phyloP scores from a whole-genome alignment of 2,113 vertebrate species.

The Paramormyrops kingsleyae region DNA sequence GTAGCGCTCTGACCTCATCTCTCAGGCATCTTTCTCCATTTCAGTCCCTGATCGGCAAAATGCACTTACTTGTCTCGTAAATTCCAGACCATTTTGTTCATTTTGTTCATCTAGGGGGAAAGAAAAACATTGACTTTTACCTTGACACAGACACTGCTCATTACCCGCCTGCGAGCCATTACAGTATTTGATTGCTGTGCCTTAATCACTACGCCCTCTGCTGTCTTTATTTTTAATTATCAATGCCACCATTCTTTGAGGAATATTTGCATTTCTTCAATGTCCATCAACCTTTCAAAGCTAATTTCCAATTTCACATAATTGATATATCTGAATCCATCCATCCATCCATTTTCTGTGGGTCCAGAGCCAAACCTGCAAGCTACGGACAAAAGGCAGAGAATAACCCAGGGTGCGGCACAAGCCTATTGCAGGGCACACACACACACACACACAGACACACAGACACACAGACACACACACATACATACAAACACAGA shows the following conservation, averaged over 20 bases:
- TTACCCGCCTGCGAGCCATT: neutral
- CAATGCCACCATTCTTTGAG: neutral
- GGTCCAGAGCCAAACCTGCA: neutral
- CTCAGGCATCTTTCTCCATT: neutral
- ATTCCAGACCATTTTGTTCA: constrained; percentile 79
- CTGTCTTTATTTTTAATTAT: neutral
- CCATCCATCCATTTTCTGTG: neutral
- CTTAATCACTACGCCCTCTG: neutral
- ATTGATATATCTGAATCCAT: neutral
- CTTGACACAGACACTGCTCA: neutral
- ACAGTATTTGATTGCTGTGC: neutral
- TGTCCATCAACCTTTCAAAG: neutral
- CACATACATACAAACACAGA: neutral
- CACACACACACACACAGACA: neutral
- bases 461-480: neutral
- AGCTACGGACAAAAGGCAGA: neutral
- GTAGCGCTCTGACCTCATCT: neutral
- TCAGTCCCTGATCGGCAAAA: neutral
- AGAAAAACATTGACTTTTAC: constrained; percentile 24
- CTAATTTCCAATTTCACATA: neutral
- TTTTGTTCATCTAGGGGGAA: constrained; percentile 71
- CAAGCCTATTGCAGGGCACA: too few species aligned
- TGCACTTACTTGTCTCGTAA: constrained; percentile 79
- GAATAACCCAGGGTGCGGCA: neutral
- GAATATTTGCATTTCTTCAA: neutral